These are phyloP conservation scores for Platyscapa corneri DNA, from an alignment of 1,140 invertebrate species.

Conservation along the genomic window DNA sequence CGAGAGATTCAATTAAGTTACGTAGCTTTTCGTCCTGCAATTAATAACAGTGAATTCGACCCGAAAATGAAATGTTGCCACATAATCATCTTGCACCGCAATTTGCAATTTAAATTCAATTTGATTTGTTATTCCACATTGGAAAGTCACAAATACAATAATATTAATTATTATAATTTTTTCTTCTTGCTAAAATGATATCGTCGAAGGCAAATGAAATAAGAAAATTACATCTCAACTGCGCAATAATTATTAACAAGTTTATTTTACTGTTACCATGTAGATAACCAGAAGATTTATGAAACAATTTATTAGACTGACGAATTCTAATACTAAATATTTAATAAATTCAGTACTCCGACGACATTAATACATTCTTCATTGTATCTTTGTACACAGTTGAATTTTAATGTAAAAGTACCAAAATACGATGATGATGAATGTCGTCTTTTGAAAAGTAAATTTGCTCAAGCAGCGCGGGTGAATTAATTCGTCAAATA, in stretches of 20 bases:
- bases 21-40: background rate
- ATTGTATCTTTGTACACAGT: background rate
- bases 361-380: background rate
- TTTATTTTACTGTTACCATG: background rate
- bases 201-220: background rate
- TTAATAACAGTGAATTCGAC: too few species aligned
- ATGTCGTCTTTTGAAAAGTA: background rate
- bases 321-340: constrained; percentile 4
- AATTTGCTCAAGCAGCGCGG: background rate
- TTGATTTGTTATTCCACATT: too few species aligned
- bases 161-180: background rate
- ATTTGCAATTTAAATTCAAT: too few species aligned
- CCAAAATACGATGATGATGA: constrained; percentile 11
- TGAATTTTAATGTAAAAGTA: background rate
- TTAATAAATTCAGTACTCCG: background rate
- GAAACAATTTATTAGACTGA: background rate
- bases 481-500: constrained; percentile 6
- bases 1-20: too few species aligned
- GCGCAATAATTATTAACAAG: constrained; percentile 1
- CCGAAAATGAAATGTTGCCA: too few species aligned
- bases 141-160: background rate
- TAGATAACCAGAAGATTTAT: background rate
- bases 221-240: background rate
- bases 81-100: too few species aligned
- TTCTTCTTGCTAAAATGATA: background rate